Evolutionary conservation across 2,888 invertebrate genomes (phyloP).

Genomic region (Parnassius apollo): DNA sequence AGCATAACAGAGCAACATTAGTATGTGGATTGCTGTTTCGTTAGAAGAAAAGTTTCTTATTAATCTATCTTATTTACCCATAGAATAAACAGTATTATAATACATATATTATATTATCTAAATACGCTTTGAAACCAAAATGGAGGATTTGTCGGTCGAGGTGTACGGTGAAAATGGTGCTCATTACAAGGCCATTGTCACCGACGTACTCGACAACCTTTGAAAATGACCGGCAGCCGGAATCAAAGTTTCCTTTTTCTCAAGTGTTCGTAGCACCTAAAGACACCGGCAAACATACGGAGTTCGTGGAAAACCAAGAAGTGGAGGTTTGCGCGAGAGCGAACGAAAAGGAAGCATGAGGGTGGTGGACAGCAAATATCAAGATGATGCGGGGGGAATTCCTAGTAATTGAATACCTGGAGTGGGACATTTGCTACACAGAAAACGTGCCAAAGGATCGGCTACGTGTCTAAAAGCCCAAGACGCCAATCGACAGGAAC

Average conservation of each 20-base stretch:
- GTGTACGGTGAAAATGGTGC: no score
- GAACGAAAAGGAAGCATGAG: slow-evolving; percentile 94
- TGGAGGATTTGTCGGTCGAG: no score
- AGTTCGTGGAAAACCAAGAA: slow-evolving; percentile 93
- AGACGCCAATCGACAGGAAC: slow-evolving; percentile 92
- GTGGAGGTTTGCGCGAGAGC: slow-evolving; percentile 95
- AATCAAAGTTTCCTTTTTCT: slow-evolving; percentile 94
- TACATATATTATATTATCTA: no score
- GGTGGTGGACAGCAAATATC: slow-evolving; percentile 97
- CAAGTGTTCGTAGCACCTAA: slow-evolving; percentile 95
- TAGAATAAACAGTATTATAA: no score
- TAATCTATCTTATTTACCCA: no score
- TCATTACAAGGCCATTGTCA: slow-evolving; percentile 88
- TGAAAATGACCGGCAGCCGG: slow-evolving; percentile 98
- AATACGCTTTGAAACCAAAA: no score
- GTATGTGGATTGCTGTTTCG: no score
- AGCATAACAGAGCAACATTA: no score
- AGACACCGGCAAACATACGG: slow-evolving; percentile 83
- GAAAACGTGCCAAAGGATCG: slow-evolving; percentile 96
- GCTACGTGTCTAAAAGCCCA: slow-evolving; percentile 91
- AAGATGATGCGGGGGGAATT: slow-evolving; percentile 98
- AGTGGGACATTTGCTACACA: slow-evolving; percentile 94
- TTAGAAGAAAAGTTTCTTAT: no score
- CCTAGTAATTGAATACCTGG: slow-evolving; percentile 95
- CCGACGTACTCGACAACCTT: slow-evolving; percentile 96